Conservation (phyloP, 2,113 vertebrate species). For the Misgurnus mizolepis region DNA sequence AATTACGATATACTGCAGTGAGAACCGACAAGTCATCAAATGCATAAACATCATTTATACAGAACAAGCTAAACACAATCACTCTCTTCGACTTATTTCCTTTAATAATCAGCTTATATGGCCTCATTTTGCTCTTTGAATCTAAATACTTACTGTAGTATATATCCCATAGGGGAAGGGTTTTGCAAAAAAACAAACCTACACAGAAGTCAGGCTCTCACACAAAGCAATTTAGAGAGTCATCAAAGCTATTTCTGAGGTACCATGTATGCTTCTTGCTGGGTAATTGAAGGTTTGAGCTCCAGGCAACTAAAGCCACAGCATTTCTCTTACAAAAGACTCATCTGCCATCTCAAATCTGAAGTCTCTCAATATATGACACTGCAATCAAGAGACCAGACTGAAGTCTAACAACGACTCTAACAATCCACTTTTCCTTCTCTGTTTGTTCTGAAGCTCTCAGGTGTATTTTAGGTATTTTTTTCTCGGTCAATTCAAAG, state of each 20-base stretch:
- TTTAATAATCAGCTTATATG: neutral
- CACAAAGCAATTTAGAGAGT: slow-evolving; percentile 31
- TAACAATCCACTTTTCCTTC: slow-evolving; percentile 2
- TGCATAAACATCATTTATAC: neutral
- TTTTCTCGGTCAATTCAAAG: neutral
- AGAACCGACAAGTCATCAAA: too few relatives aligned
- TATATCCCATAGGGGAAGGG: neutral
- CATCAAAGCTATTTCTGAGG: slow-evolving; percentile 24
- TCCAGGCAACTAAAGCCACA: neutral
- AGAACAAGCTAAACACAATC: neutral
- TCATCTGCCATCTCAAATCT: slow-evolving; percentile 7
- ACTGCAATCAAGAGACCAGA: slow-evolving; percentile 3
- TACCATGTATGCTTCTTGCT: neutral
- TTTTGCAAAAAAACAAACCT: slow-evolving; percentile 1
- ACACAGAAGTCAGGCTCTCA: neutral
- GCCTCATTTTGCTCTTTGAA: neutral
- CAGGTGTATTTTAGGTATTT: neutral
- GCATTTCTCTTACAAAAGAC: neutral
- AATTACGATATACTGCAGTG: too few relatives aligned
- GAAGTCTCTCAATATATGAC: neutral
- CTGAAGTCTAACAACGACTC: slow-evolving; percentile 1
- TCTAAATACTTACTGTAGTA: neutral
- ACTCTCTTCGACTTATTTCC: neutral
- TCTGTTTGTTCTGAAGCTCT: slow-evolving; percentile 5
- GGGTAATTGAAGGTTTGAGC: slow-evolving; percentile 29